Conservation (phyloP, 2,113 vertebrate species). For the Lagopus muta region DNA sequence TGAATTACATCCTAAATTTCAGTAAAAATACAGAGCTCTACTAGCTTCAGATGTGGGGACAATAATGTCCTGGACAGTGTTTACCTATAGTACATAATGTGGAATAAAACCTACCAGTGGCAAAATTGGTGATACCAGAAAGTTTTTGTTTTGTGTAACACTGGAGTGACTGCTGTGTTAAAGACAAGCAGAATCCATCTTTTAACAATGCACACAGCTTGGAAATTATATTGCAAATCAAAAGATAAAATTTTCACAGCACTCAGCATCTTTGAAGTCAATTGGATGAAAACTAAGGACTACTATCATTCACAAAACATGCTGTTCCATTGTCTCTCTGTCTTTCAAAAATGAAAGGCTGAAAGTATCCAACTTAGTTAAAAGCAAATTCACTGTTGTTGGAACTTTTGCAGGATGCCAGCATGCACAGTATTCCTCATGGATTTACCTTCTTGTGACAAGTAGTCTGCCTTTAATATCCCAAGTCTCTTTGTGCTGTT, state of each 20-base stretch:
- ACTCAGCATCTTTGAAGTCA: not conserved
- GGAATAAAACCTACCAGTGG: not conserved
- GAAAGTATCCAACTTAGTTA: not conserved
- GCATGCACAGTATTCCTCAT: not conserved
- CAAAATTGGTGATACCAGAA: not conserved
- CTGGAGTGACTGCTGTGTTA: not conserved
- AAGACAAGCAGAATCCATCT: not conserved
- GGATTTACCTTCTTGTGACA: slow-evolving; percentile 12
- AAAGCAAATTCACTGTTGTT: not conserved
- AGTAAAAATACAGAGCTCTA: not conserved
- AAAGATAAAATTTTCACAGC: not conserved
- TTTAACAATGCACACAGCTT: rapidly evolving
- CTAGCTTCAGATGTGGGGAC: not conserved
- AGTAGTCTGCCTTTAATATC: not conserved
- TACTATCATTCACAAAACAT: not conserved
- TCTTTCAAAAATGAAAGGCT: not conserved
- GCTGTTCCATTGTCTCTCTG: not conserved
- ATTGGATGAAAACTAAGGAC: not conserved
- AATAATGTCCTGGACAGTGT: not conserved
- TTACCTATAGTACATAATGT: not conserved
- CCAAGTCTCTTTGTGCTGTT: not conserved
- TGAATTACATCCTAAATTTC: not conserved
- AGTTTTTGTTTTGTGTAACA: not conserved
- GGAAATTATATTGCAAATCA: not conserved
- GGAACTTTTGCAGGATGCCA: not conserved